phyloP scores from a whole-genome alignment of 2,113 vertebrate species.

The Micronisus gabar region DNA sequence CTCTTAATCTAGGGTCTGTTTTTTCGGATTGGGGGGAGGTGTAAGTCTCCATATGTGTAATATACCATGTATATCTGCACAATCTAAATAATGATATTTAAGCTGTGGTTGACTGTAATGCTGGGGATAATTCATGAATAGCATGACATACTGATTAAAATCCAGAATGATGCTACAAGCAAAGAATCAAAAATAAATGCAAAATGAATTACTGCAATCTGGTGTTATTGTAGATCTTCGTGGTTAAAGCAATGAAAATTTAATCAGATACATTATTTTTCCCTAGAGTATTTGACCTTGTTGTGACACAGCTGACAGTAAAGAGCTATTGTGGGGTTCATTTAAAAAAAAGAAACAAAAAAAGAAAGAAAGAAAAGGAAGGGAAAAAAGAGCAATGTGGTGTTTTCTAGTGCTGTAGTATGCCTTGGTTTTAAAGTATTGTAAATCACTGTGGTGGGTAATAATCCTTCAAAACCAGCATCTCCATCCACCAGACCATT shows the following conservation, averaged over 20 bases:
- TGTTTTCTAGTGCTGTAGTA: constrained; percentile 48
- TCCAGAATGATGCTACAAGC: neutral
- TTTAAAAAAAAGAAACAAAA: neutral
- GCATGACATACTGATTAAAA: neutral
- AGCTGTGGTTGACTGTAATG: neutral
- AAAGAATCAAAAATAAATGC: constrained; percentile 32
- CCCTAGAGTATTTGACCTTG: constrained; percentile 78
- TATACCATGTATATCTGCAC: neutral
- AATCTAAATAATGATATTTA: neutral
- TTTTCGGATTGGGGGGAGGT: neutral
- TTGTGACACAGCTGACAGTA: constrained; percentile 71
- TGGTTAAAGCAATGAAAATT: constrained; percentile 61
- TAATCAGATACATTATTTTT: constrained; percentile 67
- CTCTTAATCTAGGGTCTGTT: neutral
- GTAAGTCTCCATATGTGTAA: neutral
- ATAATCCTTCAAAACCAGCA: constrained; percentile 62
- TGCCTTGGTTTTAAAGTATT: constrained; percentile 43
- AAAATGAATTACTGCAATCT: constrained; percentile 38
- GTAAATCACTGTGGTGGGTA: constrained; percentile 53
- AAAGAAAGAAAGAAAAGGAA: neutral
- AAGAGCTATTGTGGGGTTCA: constrained; percentile 54
- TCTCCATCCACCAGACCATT: constrained; percentile 55
- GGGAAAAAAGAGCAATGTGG: neutral
- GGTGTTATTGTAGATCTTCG: constrained; percentile 41
- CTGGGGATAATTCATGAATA: neutral